These are phyloP conservation scores for Macroglossus sobrinus DNA, from an alignment of 2,113 vertebrate genomes.

Conservation along the genomic window DNA sequence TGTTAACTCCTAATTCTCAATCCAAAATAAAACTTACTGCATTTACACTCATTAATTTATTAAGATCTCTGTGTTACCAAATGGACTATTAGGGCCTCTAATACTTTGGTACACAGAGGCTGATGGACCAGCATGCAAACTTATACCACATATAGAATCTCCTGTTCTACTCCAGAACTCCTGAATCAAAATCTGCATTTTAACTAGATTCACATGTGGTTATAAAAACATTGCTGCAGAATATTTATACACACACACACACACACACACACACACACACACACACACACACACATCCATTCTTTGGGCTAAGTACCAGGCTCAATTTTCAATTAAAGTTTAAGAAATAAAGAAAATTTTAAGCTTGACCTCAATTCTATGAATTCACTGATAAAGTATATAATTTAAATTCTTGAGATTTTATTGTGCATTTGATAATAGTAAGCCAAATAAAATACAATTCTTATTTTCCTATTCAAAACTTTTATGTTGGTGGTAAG, in stretches of 20 bases:
- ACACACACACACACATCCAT: neutral
- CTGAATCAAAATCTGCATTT: neutral
- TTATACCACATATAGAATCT: neutral
- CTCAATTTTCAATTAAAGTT: neutral
- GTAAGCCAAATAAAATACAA: neutral
- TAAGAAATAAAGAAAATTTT: neutral
- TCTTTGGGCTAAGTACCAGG: neutral
- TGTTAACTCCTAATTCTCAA: neutral
- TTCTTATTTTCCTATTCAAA: neutral
- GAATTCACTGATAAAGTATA: neutral
- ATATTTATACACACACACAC: neutral
- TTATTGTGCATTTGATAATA: neutral
- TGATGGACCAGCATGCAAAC: fast-evolving
- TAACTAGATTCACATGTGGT: neutral
- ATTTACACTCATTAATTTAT: neutral
- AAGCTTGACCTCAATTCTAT: neutral
- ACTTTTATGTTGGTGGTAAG: neutral
- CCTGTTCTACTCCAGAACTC: neutral
- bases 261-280: too few species aligned
- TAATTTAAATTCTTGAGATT: neutral
- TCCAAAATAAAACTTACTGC: neutral
- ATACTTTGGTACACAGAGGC: neutral
- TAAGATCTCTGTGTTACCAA: neutral
- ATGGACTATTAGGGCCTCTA: neutral
- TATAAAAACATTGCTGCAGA: neutral